Evolutionary conservation across 92 coral and sea anemone genomes (phyloP), one percentile per base, ranked within the genome.

Genomic region (Umimayanthus chanpuru): DNA sequence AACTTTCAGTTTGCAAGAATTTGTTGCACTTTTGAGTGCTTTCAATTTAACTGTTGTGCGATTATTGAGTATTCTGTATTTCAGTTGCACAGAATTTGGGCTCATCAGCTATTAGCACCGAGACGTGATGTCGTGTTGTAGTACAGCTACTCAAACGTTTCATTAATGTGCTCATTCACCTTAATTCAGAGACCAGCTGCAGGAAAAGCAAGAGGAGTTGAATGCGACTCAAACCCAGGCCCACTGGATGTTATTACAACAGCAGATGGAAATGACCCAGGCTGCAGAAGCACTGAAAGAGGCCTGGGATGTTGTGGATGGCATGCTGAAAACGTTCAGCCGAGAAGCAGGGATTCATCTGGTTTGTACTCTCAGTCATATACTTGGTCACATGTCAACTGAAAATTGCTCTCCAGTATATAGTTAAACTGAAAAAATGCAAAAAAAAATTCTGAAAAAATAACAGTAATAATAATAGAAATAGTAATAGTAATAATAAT

Each of bases 171-270:
- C 30, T 28, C n/a, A 6, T 4, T 50, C 71, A 39, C n/a, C 18
- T 81, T 81, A 18, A 47, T 87, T 11, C 86, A 97, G 99, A 89
- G 89, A 90, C 70, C 94, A 95, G 66, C 88, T 92, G 36, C 86
- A 91, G 47, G 99, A 97, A 80, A 92, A 93, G 44, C 98, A 97
- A 73, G 99, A 97, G 77, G 99, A 97, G 79, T 92, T 97, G 74
- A 95, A 95, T 74, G 98, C 98, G 26, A 94, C 96, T 16, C 99
- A 97, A 81, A 95, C 94, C 79, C 98, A 97, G 89, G 99, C 99
- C 53, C 95, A 97, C 93, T 96, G 94, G 86, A 86, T 97, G 79
- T 91, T 97, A 74, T 85, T 96, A 79, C 97, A 95, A 66, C 97
- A 96, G 64, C 97, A 95, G 90, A 90, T 92, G 81, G 94, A 94